Base-by-base conservation (phyloP, 2,888 invertebrate species). In the Dynastes tityus region DNA sequence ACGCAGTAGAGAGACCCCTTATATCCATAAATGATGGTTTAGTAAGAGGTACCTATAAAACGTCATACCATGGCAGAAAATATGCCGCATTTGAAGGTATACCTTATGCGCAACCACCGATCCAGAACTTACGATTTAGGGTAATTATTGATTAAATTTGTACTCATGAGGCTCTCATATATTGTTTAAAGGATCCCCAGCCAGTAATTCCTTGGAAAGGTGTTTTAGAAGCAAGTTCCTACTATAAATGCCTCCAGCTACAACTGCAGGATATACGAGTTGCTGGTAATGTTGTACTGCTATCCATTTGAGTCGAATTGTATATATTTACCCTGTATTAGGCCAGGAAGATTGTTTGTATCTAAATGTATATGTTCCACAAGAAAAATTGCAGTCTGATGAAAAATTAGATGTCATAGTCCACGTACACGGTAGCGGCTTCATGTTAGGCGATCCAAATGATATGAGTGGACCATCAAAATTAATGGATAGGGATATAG, bases 341-440 rank as follows among this genome's bases (percentile, higher is more conserved):
- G 94, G 94, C 16, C 89, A 89, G 79, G 94, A 94, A 87, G 93
- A 94, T 87, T 94, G 94, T 80, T 88, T 94, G 0, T 93, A 90
- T 82, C 80, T 93, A 1, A 93, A 93, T 85, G 90, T 94, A 0
- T 91, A 91, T 83, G 91, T 92, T 0, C 93, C 94, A 0, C 37
- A 85, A 87, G n/a, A 88, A 87, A 87, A 83, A 2, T 85, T 88
- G 0, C 88, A 89, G 53, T 84, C 83, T 73, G 83, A 86, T 51
- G 81, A 89, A 64, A 68, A 77, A 2, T 40, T 79, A 8, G 88
- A 89, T 51, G 90, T 90, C 0, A 83, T 90, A 51, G 87, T 90
- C 4, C 89, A 88, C 79, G 88, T 90, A 67, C 90, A 90, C 79
- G 89, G 90, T n/a, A 90, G 90, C 9, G 89, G 87, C 13, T 90